These are phyloP conservation scores for Polymixis lichenea DNA, from an alignment of 2,888 invertebrate genomes.

Conservation along the genomic window DNA sequence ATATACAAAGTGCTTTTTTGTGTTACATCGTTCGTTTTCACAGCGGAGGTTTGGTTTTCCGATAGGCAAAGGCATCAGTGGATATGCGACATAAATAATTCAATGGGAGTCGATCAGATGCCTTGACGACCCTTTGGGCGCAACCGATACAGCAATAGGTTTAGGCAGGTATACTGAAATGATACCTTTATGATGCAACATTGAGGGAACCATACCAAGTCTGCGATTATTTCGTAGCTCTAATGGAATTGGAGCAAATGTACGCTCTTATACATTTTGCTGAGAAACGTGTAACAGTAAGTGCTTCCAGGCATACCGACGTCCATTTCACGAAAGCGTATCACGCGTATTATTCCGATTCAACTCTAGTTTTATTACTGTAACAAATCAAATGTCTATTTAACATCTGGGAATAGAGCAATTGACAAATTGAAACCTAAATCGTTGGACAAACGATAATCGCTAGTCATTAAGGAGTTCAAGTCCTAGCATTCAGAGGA, in stretches of 20 bases:
- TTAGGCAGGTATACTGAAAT: conserved; percentile 51
- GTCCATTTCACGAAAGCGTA: conserved; percentile 36
- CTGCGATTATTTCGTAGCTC: conserved; percentile 51
- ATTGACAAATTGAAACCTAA: conserved; percentile 49
- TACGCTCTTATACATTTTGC: conserved; percentile 31
- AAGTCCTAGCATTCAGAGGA: conserved; percentile 42
- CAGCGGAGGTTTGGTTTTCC: conserved; percentile 74
- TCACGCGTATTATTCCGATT: conserved; percentile 35
- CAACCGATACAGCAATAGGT: conserved; percentile 43
- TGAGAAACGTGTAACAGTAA: conserved; percentile 33
- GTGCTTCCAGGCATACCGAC: conserved; percentile 38
- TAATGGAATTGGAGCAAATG: conserved; percentile 58
- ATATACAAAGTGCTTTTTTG: conserved; percentile 76
- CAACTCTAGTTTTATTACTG: conserved; percentile 26
- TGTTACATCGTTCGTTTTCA: conserved; percentile 73
- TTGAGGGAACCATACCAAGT: conserved; percentile 32
- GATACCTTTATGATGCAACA: conserved; percentile 43
- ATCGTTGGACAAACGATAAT: conserved; percentile 57
- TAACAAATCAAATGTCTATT: conserved; percentile 52
- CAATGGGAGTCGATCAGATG: conserved; percentile 71
- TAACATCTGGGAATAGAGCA: conserved; percentile 33
- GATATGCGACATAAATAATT: conserved; percentile 81
- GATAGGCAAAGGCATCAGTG: conserved; percentile 79
- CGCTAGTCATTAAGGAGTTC: conserved; percentile 42
- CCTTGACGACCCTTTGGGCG: conserved; percentile 39